These are phyloP conservation scores for Peromyscus nudipes DNA, from an alignment of 2,797 vertebrate species.

Conservation along the genomic window DNA sequence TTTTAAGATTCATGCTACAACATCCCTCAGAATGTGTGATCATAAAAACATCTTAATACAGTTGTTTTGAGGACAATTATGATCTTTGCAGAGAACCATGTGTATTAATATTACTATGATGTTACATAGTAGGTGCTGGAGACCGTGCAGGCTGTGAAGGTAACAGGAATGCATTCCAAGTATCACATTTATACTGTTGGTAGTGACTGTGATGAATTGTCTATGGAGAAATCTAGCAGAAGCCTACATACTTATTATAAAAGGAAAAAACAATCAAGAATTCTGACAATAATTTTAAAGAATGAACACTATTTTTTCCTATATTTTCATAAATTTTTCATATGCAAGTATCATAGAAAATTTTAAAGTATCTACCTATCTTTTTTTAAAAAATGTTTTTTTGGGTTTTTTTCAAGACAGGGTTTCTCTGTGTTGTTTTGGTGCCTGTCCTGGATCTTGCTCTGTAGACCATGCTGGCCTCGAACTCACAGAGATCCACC, in stretches of 20 bases:
- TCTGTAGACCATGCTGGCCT: no score
- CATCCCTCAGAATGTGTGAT: not conserved
- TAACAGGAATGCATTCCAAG: not conserved
- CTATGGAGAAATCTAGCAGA: not conserved
- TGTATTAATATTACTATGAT: no score
- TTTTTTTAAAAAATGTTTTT: not conserved
- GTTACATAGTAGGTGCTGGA: not conserved
- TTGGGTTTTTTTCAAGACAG: no score
- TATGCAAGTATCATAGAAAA: not conserved
- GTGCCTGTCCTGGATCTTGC: no score
- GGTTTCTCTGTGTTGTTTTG: no score
- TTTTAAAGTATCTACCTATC: no score
- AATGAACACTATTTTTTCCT: not conserved
- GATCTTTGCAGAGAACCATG: not conserved
- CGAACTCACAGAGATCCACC: no score
- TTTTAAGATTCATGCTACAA: no score
- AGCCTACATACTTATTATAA: not conserved
- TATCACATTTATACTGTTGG: not conserved
- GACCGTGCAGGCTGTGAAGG: fast-evolving
- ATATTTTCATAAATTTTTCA: not conserved
- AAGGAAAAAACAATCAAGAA: not conserved
- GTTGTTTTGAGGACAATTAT: not conserved
- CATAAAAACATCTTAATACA: not conserved
- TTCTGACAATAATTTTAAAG: not conserved
- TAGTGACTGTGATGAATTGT: not conserved